phyloP scores from a whole-genome alignment of 2,113 vertebrate species.

The Opisthocomus hoazin region DNA sequence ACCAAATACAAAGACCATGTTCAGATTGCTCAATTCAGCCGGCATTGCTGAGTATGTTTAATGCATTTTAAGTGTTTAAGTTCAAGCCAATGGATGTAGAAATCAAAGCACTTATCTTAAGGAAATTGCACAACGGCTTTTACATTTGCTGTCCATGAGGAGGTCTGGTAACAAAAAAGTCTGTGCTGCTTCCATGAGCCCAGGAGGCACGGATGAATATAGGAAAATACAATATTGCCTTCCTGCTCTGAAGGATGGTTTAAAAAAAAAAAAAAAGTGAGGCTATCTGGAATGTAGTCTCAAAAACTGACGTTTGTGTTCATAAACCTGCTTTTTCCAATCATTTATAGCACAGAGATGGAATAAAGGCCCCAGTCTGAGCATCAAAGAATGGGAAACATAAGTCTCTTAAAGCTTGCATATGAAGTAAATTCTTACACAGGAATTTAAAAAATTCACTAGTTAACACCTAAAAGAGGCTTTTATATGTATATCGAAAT shows the following conservation, averaged over 20 bases:
- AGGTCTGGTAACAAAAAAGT: not conserved
- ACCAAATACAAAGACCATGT: not conserved
- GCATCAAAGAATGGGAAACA: not conserved
- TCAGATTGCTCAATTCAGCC: not conserved
- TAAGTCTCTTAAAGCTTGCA: not conserved
- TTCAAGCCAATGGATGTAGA: not conserved
- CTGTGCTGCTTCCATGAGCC: conserved; percentile 45
- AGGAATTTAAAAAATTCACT: not conserved
- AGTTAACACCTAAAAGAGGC: not conserved
- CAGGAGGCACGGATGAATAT: not conserved
- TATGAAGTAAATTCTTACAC: not conserved
- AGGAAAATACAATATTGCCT: not conserved
- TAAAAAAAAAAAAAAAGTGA: not conserved
- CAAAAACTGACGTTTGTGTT: not conserved
- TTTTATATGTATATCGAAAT: not conserved
- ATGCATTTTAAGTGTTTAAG: not conserved
- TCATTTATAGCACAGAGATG: conserved; percentile 4
- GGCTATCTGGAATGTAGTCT: conserved; percentile 17
- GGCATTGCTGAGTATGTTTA: not conserved
- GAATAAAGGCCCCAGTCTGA: not conserved
- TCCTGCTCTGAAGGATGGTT: not conserved
- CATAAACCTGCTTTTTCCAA: conserved; percentile 66
- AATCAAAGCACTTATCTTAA: not conserved
- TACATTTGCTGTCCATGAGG: not conserved
- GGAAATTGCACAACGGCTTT: conserved; percentile 17